These are phyloP conservation scores for Trachymyrmex septentrionalis DNA, from an alignment of 1,140 invertebrate species.

Conservation along the genomic window DNA sequence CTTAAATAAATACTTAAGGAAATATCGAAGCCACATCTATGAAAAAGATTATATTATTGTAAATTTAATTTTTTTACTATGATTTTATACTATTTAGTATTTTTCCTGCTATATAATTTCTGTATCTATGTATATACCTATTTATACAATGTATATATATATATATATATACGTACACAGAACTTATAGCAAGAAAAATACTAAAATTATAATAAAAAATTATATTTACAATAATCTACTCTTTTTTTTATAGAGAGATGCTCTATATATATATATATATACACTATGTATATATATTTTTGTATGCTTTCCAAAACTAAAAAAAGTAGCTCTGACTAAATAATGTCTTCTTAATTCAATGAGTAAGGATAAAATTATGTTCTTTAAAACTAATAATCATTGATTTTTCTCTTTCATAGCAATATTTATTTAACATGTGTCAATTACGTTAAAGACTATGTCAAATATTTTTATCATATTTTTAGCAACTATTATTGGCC, in stretches of 20 bases:
- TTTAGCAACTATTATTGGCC: neutral
- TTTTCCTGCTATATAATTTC: neutral
- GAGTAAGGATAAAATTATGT: neutral
- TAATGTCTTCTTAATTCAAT: neutral
- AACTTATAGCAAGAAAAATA: too few relatives aligned
- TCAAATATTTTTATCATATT: neutral
- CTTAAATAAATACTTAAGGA: neutral
- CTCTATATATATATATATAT: too few relatives aligned
- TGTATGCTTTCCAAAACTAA: neutral
- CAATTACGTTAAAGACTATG: neutral
- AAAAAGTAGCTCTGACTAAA: neutral
- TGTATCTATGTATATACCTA: too few relatives aligned
- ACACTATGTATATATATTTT: neutral
- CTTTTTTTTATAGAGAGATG: too few relatives aligned
- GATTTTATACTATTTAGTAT: neutral
- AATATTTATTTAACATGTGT: neutral
- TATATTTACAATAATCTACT: too few relatives aligned
- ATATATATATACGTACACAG: too few relatives aligned
- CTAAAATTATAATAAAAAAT: too few relatives aligned
- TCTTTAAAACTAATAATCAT: neutral
- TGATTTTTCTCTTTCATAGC: neutral
- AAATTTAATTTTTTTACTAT: neutral
- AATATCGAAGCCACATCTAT: neutral
- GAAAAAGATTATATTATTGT: neutral
- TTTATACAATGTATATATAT: too few relatives aligned